A percentile compares a stretch with the other conserved stretches of the same genome.
Evolutionary conservation across 2,797 vertebrate species (phyloP).

Genomic region (Lycodopsis pacificus): DNA sequence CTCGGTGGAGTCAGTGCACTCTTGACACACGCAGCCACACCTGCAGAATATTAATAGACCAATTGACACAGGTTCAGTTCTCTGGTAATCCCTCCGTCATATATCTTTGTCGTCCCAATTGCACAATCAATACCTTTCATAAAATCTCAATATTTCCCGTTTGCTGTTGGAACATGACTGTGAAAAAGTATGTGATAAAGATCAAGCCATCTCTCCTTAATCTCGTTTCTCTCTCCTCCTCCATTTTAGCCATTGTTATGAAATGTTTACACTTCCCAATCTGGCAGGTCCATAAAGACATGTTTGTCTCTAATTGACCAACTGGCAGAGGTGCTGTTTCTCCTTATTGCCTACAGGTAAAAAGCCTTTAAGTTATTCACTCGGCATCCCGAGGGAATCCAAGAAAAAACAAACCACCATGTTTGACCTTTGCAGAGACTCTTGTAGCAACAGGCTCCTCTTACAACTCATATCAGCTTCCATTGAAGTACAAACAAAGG

Average conservation of each 20-base stretch:
- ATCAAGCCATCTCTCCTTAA: slow-evolving; percentile 4
- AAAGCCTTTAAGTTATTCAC: slow-evolving; percentile 71
- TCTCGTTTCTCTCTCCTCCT: slow-evolving; percentile 4
- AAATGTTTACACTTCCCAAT: slow-evolving; percentile 61
- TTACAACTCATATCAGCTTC: slow-evolving; percentile 86
- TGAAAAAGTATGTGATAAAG: slow-evolving; percentile 13
- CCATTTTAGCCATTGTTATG: slow-evolving; percentile 39
- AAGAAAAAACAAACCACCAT: slow-evolving; percentile 82
- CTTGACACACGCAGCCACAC: slow-evolving; percentile 57
- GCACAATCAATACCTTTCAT: neutral
- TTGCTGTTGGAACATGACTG: slow-evolving; percentile 6
- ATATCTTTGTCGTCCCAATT: neutral
- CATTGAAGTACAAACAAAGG: slow-evolving; percentile 83
- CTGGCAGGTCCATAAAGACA: slow-evolving; percentile 65
- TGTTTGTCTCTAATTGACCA: slow-evolving; percentile 75
- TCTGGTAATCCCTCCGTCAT: neutral
- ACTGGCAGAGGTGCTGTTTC: slow-evolving; percentile 73
- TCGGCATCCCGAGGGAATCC: slow-evolving; percentile 75
- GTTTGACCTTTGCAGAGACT: slow-evolving; percentile 87
- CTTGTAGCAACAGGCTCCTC: slow-evolving; percentile 85
- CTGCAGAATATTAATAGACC: slow-evolving; percentile 57
- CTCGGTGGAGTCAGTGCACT: slow-evolving; percentile 54
- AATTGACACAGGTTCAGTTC: slow-evolving; percentile 51
- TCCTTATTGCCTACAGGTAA: slow-evolving; percentile 78
- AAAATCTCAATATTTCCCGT: neutral